A percentile compares a stretch with the other conserved stretches of the same genome.
Conservation (phyloP, 1,140 invertebrate genomes). For the Heliothis virescens region DNA sequence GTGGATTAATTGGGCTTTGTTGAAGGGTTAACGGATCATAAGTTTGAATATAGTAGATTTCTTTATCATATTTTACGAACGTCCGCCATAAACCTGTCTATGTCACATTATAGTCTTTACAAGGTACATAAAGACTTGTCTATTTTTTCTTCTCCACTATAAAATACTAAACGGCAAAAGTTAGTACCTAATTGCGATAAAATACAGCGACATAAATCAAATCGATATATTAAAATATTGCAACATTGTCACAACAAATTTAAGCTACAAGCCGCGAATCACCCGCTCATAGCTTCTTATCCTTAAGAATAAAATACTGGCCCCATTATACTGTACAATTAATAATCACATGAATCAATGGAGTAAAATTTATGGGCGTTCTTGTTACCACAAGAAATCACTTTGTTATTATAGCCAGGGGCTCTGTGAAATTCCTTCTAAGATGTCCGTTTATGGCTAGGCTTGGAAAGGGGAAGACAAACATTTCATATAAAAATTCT, state of each 20-base stretch:
- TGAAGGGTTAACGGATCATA: background rate
- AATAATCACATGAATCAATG: slow-evolving; percentile 54
- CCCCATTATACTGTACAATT: slow-evolving; percentile 42
- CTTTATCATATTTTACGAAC: background rate
- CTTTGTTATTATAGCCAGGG: slow-evolving; percentile 48
- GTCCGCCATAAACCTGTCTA: too few relatives aligned
- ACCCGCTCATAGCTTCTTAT: background rate
- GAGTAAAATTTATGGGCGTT: slow-evolving; percentile 44
- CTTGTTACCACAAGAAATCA: slow-evolving; percentile 48
- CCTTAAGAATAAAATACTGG: slow-evolving; percentile 27
- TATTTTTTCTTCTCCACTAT: too few relatives aligned
- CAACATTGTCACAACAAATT: slow-evolving; percentile 32
- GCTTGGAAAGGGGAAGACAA: slow-evolving; percentile 19
- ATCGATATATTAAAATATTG: slow-evolving; percentile 2
- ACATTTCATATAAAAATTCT: slow-evolving; percentile 47
- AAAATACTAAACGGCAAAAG: too few relatives aligned
- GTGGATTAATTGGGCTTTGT: slow-evolving; percentile 15
- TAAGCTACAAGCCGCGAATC: background rate
- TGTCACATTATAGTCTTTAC: too few relatives aligned
- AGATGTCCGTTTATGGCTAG: slow-evolving; percentile 23
- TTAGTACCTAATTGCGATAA: background rate
- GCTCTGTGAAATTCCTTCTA: slow-evolving; percentile 21
- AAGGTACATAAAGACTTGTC: too few relatives aligned
- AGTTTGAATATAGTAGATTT: background rate
- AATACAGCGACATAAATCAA: background rate